A percentile compares a stretch with the other conserved stretches of the same genome.
These are phyloP conservation scores for Aplodontia rufa DNA, from an alignment of 2,113 vertebrate genomes.

Conservation along the genomic window DNA sequence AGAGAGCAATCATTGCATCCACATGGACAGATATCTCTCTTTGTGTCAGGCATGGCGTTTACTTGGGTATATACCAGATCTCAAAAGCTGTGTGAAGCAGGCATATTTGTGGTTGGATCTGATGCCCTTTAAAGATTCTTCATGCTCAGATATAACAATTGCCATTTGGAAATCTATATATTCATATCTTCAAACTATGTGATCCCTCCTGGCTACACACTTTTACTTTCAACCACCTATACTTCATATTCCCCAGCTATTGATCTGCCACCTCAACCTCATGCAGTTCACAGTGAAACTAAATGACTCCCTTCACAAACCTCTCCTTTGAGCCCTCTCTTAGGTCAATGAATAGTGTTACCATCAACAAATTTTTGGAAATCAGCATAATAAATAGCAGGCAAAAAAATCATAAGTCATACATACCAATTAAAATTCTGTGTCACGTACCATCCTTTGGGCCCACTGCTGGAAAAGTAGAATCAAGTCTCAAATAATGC, in stretches of 20 bases:
- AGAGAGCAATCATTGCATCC: background rate
- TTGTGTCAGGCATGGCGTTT: background rate
- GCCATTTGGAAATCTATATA: background rate
- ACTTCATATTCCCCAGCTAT: background rate
- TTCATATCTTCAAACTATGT: background rate
- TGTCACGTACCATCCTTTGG: too few species aligned
- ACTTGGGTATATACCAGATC: background rate
- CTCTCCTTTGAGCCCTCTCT: background rate
- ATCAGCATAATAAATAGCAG: background rate
- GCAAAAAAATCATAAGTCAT: background rate
- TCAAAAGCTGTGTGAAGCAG: background rate
- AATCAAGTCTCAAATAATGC: too few species aligned
- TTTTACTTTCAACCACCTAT: background rate
- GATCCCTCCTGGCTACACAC: background rate
- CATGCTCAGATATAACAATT: background rate
- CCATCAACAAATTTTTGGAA: background rate
- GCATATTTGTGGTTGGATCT: background rate
- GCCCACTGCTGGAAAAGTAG: too few species aligned
- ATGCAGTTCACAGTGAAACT: background rate
- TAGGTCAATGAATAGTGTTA: background rate
- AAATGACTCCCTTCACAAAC: background rate
- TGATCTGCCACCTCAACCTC: background rate
- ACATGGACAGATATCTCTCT: background rate
- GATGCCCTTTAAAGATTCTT: background rate
- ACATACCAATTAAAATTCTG: background rate